These are phyloP conservation scores for Stenopsyche tienmushanensis DNA, from an alignment of 1,140 invertebrate species.

Conservation along the genomic window DNA sequence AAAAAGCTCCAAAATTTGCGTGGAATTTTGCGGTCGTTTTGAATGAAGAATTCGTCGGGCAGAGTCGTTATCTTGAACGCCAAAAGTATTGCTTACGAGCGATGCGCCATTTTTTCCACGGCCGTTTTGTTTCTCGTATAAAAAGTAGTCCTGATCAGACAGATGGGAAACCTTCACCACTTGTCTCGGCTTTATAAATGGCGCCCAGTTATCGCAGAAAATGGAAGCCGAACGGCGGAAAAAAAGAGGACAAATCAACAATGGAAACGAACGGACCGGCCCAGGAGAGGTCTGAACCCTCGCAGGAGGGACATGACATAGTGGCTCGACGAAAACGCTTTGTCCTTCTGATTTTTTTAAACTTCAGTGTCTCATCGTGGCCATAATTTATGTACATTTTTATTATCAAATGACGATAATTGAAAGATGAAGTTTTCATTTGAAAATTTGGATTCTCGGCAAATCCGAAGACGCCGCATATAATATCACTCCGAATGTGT, in stretches of 20 bases:
- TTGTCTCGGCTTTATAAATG: constrained; percentile 2
- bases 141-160: background rate
- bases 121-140: background rate
- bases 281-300: background rate
- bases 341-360: too few relatives aligned
- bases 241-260: background rate
- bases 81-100: too few relatives aligned
- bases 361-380: too few relatives aligned
- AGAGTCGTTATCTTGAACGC: too few relatives aligned
- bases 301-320: background rate
- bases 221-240: background rate
- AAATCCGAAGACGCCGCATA: background rate
- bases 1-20: too few relatives aligned
- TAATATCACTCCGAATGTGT: too few relatives aligned
- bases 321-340: too few relatives aligned
- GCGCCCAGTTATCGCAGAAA: constrained; percentile 6
- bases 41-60: too few relatives aligned
- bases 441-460: background rate
- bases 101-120: constrained; percentile 3
- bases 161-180: background rate
- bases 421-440: too few relatives aligned
- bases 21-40: too few relatives aligned
- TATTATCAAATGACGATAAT: too few relatives aligned
- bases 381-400: too few relatives aligned
- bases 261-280: background rate